Conservation (phyloP, 1,140 invertebrate species). For the Argopecten irradians region DNA sequence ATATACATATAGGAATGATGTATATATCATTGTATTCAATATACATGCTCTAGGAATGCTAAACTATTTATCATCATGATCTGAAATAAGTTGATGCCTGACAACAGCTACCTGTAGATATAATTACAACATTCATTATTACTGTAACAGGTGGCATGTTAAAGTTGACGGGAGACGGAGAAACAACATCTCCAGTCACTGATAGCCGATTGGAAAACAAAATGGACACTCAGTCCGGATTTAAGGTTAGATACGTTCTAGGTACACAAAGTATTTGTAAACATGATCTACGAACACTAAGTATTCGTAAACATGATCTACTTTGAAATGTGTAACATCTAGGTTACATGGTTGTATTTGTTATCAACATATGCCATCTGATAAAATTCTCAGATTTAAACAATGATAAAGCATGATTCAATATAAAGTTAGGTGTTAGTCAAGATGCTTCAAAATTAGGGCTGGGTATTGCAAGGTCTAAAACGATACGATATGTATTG, state of each 20-base stretch:
- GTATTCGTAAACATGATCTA: background rate
- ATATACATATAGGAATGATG: no score
- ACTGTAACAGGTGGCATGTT: background rate
- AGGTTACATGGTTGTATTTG: background rate
- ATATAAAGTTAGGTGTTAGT: no score
- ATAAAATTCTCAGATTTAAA: no score
- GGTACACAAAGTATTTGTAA: background rate
- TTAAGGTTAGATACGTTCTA: background rate
- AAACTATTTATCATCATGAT: no score
- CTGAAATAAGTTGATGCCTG: background rate
- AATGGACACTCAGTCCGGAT: background rate
- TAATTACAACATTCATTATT: background rate
- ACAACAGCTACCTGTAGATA: background rate
- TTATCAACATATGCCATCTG: no score
- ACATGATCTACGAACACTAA: background rate
- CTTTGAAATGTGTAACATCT: background rate
- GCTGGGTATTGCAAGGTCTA: no score
- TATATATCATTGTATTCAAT: no score
- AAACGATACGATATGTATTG: no score
- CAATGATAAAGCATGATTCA: no score
- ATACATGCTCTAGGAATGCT: no score
- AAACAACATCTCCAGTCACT: background rate
- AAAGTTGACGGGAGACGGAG: background rate
- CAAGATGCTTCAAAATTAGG: no score
- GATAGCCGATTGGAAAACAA: background rate